Evolutionary conservation across 2,888 invertebrate genomes (phyloP), one percentile per base, ranked within the genome.

Genomic region (Platycheirus rosarum): DNA sequence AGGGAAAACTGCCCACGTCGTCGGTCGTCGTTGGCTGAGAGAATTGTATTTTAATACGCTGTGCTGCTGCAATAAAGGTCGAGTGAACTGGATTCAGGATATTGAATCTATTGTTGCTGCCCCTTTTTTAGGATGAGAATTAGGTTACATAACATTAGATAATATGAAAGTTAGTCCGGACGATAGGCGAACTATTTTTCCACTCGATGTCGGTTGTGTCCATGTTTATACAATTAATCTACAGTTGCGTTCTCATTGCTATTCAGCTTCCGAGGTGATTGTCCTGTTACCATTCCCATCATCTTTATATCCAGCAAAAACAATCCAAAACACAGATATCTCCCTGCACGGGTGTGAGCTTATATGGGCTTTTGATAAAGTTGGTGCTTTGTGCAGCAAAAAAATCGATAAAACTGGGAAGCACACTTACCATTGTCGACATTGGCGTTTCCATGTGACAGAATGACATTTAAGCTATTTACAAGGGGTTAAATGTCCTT

Each of bases 391-490:
- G 53, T 57, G 63, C 63, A 75, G 26, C 20, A 37, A 63, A 73
- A 68, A 79, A 79, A 79, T 79, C 79, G 75, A 79, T 79, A 75
- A 69, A 74, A 75, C 68, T 75, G 79, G 79, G 51, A 79, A 75
- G 63, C 42, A 57, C 63, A 55, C 57, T 79, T 65, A 63, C 79
- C 35, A 69, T 69, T 75, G 75, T 63, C 75, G 79, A 79, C 68
- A 63, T 79, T 74, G 63, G 29, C 68, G 42, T 63, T 74, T 78
- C 32, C 74, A 53, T 79, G 42, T 62, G 79, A 79, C 66, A 78
- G 75, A 49, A 55, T 74, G 55, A 57, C 78, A 63, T 79, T 79
- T 68, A 74, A 79, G 68, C 75, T 75, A 69, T 75, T 79, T 49
- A 75, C 69, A 75, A 69, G 60, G 73, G 79, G 79, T 69, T 75